Percentiles rank a stretch among this genome's conserved stretches.
These are phyloP conservation scores for Epirrhoe alternata DNA, from an alignment of 2,888 invertebrate genomes.

Conservation along the genomic window DNA sequence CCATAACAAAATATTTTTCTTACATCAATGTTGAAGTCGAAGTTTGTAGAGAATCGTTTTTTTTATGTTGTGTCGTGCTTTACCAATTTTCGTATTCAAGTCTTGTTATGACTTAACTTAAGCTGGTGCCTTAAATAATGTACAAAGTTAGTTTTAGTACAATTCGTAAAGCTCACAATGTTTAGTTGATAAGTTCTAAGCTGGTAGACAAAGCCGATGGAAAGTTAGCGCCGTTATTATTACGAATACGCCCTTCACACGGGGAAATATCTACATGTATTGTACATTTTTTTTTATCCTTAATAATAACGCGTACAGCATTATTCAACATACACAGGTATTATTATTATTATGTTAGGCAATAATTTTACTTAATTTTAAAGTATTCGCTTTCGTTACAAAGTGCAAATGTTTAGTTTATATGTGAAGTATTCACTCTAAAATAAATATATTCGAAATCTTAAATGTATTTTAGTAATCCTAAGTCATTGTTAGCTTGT, in stretches of 20 bases:
- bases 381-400: constrained; percentile 41
- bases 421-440: constrained; percentile 27
- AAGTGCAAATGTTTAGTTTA: constrained; percentile 46
- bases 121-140: constrained; percentile 24
- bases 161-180: constrained; percentile 7
- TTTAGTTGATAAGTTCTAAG: neutral
- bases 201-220: neutral
- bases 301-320: constrained; percentile 23
- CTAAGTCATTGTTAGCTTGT: neutral
- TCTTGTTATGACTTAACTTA: neutral
- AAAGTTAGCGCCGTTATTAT: too few relatives aligned
- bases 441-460: constrained; percentile 29
- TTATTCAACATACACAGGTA: constrained; percentile 38
- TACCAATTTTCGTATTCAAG: neutral
- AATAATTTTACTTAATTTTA: constrained; percentile 21
- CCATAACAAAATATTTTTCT: too few relatives aligned
- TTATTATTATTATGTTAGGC: constrained; percentile 40
- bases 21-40: neutral
- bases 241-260: neutral
- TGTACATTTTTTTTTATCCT: neutral
- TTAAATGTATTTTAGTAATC: neutral
- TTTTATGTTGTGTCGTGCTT: neutral
- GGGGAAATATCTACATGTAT: neutral
- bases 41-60: too few relatives aligned
- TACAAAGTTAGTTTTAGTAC: constrained; percentile 21